Percentiles rank a stretch among this genome's conserved stretches.
These are phyloP conservation scores for Nymphalis urticae DNA, from an alignment of 2,888 invertebrate genomes.

Conservation along the genomic window DNA sequence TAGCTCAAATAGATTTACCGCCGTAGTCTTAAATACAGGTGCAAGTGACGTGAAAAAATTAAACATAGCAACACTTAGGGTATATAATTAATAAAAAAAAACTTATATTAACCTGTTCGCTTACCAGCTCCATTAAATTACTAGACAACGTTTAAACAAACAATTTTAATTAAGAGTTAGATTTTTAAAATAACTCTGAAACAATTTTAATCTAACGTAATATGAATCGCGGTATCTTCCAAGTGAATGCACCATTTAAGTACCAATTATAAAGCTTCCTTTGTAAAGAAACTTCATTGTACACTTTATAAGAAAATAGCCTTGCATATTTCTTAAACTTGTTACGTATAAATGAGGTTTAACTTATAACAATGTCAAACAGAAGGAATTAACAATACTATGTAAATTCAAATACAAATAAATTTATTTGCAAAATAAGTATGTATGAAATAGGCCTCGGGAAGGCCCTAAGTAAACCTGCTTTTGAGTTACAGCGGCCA, in stretches of 20 bases:
- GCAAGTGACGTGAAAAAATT: no score
- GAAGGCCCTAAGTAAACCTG: conserved; percentile 74
- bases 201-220: conserved; percentile 34
- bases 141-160: conserved; percentile 14
- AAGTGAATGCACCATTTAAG: conserved; percentile 37
- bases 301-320: conserved; percentile 34
- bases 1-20: no score
- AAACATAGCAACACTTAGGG: no score
- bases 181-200: conserved; percentile 27
- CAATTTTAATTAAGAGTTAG: conserved; percentile 24
- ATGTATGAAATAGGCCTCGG: conserved; percentile 64
- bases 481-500: conserved; percentile 52
- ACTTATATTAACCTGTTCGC: no score
- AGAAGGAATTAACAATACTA: conserved; percentile 71
- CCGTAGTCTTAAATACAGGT: no score
- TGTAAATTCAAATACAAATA: conserved; percentile 59
- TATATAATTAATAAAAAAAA: no score
- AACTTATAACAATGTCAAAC: conserved; percentile 73
- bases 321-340: conserved; percentile 46
- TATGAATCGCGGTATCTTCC: conserved; percentile 34
- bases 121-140: no score
- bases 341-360: conserved; percentile 58
- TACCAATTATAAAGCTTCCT: conserved; percentile 38
- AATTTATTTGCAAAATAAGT: conserved; percentile 64
- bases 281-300: conserved; percentile 38